phyloP scores from a whole-genome alignment of 2,888 invertebrate species.

The Scaptomyza reducta region DNA sequence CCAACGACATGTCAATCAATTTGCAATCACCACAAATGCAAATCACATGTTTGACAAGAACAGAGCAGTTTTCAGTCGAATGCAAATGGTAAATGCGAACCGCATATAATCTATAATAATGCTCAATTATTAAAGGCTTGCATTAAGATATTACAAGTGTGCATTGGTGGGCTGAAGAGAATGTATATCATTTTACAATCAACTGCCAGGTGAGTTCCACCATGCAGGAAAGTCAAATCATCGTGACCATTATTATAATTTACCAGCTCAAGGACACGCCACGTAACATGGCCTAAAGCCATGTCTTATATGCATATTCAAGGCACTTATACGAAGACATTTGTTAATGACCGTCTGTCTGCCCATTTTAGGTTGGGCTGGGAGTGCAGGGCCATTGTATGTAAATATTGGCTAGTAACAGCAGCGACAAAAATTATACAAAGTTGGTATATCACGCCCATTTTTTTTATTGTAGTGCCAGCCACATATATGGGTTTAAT shows the following conservation, averaged over 20 bases:
- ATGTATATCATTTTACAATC: slow-evolving; percentile 29
- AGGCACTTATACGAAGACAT: not conserved
- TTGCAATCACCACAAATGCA: slow-evolving; percentile 26
- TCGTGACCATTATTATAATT: slow-evolving; percentile 47
- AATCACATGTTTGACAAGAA: slow-evolving; percentile 31
- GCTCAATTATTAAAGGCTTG: slow-evolving; percentile 26
- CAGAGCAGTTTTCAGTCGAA: slow-evolving; percentile 13
- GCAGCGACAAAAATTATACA: slow-evolving; percentile 8
- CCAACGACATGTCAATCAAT: slow-evolving; percentile 14
- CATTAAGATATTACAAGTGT: slow-evolving; percentile 6
- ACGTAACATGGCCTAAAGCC: slow-evolving; percentile 45
- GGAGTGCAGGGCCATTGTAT: slow-evolving; percentile 40
- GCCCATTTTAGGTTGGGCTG: slow-evolving; percentile 39
- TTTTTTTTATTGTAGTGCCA: slow-evolving; percentile 47
- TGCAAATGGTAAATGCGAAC: slow-evolving; percentile 15
- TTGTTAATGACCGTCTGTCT: slow-evolving; percentile 41
- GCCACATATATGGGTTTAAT: slow-evolving; percentile 75
- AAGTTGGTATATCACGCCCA: slow-evolving; percentile 49
- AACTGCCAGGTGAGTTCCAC: slow-evolving; percentile 11
- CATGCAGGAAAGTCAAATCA: slow-evolving; percentile 41
- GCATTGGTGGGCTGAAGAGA: not conserved
- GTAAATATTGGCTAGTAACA: slow-evolving; percentile 38
- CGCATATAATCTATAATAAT: slow-evolving; percentile 13
- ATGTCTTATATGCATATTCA: slow-evolving; percentile 15
- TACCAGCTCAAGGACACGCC: slow-evolving; percentile 62